A percentile compares a stretch with the other conserved stretches of the same genome.
These are phyloP conservation scores for Cyclophora albipunctata DNA, from an alignment of 2,888 invertebrate genomes.

Conservation along the genomic window DNA sequence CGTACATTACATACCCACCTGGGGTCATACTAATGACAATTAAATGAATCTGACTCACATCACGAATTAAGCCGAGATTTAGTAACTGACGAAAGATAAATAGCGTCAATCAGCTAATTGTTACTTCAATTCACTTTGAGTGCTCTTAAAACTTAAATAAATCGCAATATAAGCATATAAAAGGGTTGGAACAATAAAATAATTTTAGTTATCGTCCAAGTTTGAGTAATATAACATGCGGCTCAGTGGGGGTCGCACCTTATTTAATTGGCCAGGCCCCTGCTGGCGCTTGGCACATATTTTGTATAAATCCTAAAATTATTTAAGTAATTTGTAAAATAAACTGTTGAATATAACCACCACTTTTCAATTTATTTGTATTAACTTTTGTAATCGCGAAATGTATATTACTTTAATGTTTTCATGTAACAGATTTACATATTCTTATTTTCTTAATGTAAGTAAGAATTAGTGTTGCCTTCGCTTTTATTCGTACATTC, in stretches of 20 bases:
- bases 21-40: no score
- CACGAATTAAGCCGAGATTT: no score
- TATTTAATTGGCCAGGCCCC: conserved; percentile 19
- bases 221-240: conserved; percentile 14
- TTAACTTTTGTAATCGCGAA: background rate
- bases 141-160: background rate
- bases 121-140: no score
- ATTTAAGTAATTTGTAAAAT: background rate
- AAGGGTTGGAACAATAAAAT: conserved; percentile 11
- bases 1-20: no score
- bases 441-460: no score
- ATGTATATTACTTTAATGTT: background rate
- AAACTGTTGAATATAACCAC: conserved; percentile 2
- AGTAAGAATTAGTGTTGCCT: no score
- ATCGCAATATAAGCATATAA: no score
- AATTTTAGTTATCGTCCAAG: conserved; percentile 1
- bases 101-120: no score
- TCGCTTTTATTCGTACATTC: no score
- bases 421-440: background rate
- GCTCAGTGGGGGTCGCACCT: conserved; percentile 17
- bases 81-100: no score
- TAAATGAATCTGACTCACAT: no score
- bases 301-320: conserved; percentile 5
- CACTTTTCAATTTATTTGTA: no score
- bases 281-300: conserved; percentile 9